Base-by-base conservation (phyloP, 2,888 invertebrate species). In the Thalpophila matura region DNA sequence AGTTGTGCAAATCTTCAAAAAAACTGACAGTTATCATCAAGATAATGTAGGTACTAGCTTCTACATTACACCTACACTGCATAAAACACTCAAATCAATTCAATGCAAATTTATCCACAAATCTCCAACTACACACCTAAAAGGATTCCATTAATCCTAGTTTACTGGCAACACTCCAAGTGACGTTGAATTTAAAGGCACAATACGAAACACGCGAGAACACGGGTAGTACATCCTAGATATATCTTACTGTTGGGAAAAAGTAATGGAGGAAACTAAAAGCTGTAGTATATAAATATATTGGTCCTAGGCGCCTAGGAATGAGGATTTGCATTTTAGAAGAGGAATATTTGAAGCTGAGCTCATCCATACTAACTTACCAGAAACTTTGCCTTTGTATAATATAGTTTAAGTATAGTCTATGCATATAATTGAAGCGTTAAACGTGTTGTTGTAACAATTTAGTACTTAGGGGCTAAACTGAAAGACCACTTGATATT, bases 131-230 rank as follows among this genome's bases (percentile, higher is more conserved):
- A 50, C 24, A 38, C 18, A 20, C 22, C 42, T 60, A 43, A 59
- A 68, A 75, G 35, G 40, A 45, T 31, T 40, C 29, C 53, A 71
- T 67, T 61, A 49, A 72, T 62, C 38, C 43, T 62, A 12, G 29
- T 55, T 55, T 53, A 37, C 55, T 73, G 68, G 73, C 73, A 61
- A 33, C 20, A 22, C 33, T 67, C 73, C 73, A 73, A 50, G 7
- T 22, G 27, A 27, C 29, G 26, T 37, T 16, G 35, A 49, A 64
- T 69, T 26, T 14, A 56, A 35, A 47, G 24, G 10, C 16, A 56
- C 38, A 40, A 49, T 54, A 27, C 50, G 31, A 42, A 56, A 46
- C 54, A 51, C 54, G 54, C 59, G 40, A 27, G 49, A 38, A 40
- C 72, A 68, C 22, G 45, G 24, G 29, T 22, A 63, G 49, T 38